Percentiles rank a stretch among this genome's conserved stretches.
Evolutionary conservation across 2,113 vertebrate genomes (phyloP).

Genomic region (Percopsis transmontana): DNA sequence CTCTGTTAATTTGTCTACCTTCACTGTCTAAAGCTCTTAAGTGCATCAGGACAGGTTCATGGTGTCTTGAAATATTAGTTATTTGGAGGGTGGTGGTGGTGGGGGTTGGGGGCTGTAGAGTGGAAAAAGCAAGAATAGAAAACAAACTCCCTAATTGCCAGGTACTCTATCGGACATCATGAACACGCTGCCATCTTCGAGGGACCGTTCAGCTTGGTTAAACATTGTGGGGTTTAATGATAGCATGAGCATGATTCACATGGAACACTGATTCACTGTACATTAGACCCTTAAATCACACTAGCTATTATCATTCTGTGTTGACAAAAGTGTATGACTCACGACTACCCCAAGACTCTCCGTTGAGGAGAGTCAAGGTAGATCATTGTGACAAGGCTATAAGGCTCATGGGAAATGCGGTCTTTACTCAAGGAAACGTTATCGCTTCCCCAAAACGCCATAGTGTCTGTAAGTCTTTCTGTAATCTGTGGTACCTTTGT

Average conservation of each 20-base stretch:
- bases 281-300: slow-evolving; percentile 53
- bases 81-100: slow-evolving; percentile 43
- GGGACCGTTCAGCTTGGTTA: slow-evolving; percentile 59
- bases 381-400: too few species aligned
- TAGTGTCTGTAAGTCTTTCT: slow-evolving; percentile 20
- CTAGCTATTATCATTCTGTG: slow-evolving; percentile 49
- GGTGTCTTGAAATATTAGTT: slow-evolving; percentile 54
- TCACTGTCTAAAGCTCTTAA: slow-evolving; percentile 74
- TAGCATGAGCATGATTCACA: slow-evolving; percentile 61
- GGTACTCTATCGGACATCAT: slow-evolving; percentile 61
- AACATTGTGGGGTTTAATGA: slow-evolving; percentile 61
- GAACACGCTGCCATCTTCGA: slow-evolving; percentile 55
- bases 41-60: slow-evolving; percentile 67
- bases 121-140: slow-evolving; percentile 53
- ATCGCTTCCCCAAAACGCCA: too few species aligned
- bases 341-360: slow-evolving; percentile 1
- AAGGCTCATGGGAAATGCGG: too few species aligned
- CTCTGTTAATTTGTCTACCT: slow-evolving; percentile 65
- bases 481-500: neutral
- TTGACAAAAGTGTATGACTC: slow-evolving; percentile 38
- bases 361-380: too few species aligned
- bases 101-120: slow-evolving; percentile 12
- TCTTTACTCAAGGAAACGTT: too few species aligned
- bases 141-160: slow-evolving; percentile 74
- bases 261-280: slow-evolving; percentile 59